phyloP scores from a whole-genome alignment of 2,888 invertebrate genomes.

The Xestobium rufovillosum region DNA sequence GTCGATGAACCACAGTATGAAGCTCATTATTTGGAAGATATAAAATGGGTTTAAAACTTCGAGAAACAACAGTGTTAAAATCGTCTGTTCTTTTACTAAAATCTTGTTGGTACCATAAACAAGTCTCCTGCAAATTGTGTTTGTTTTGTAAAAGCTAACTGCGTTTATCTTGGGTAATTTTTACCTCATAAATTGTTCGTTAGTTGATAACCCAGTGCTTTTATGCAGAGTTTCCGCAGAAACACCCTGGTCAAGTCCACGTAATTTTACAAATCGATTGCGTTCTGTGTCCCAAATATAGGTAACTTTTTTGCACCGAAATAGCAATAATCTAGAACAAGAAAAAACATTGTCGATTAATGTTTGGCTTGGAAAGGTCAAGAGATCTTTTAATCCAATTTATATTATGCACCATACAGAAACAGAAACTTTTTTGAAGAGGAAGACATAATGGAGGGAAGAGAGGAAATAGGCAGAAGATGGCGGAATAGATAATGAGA shows the following conservation, averaged over 20 bases:
- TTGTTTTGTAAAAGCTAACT: conserved; percentile 4
- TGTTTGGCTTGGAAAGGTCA: neutral
- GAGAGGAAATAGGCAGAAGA: no score
- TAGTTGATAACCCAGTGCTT: conserved; percentile 51
- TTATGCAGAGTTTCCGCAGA: conserved; percentile 58
- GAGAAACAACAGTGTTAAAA: conserved; percentile 63
- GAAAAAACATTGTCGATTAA: conserved; percentile 14
- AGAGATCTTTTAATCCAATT: neutral
- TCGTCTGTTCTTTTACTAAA: conserved; percentile 66
- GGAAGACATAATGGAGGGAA: no score
- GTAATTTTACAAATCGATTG: conserved; percentile 61
- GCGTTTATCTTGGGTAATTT: conserved; percentile 33
- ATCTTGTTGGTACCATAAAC: conserved; percentile 83
- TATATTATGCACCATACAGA: no score
- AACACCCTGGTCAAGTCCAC: conserved; percentile 65
- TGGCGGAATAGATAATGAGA: no score
- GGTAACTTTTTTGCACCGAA: conserved; percentile 75
- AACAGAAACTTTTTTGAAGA: no score
- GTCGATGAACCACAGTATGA: conserved; percentile 81
- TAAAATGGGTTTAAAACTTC: conserved; percentile 93
- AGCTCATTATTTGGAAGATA: conserved; percentile 90
- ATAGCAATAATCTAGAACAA: conserved; percentile 52
- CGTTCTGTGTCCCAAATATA: conserved; percentile 72
- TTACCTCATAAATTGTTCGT: conserved; percentile 59
- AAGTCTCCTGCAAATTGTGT: conserved; percentile 51